Percentiles rank a stretch among this genome's conserved stretches.
Conservation (phyloP, 2,888 invertebrate genomes). For the Drosophila robusta region DNA sequence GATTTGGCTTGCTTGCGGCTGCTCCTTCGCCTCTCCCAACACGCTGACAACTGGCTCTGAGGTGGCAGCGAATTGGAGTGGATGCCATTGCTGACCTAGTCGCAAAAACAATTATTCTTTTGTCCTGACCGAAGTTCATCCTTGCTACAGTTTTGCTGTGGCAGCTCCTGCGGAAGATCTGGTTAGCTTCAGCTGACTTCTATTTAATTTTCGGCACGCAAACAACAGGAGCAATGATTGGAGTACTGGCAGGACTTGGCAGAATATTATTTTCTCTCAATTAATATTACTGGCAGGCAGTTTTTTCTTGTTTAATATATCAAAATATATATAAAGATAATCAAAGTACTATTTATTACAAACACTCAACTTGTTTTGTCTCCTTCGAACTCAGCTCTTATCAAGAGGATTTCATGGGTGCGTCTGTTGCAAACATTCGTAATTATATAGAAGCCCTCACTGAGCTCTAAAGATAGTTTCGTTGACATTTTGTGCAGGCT, state of each 20-base stretch:
- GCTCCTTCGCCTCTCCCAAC: neutral
- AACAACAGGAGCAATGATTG: neutral
- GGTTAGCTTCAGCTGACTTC: neutral
- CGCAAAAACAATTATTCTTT: conserved; percentile 50
- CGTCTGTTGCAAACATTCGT: conserved; percentile 16
- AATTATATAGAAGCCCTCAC: conserved; percentile 46
- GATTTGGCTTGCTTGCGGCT: conserved; percentile 24
- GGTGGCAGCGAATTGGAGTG: conserved; percentile 23
- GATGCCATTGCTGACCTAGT: conserved; percentile 25
- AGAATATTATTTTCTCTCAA: neutral
- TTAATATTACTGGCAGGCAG: neutral
- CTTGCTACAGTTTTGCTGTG: conserved; percentile 9
- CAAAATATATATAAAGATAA: too few species aligned
- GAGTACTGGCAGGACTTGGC: neutral
- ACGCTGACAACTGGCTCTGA: conserved; percentile 32
- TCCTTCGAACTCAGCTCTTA: neutral
- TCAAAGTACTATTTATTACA: too few species aligned
- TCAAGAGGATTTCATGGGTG: neutral
- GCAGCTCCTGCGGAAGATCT: conserved; percentile 8
- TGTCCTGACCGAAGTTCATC: conserved; percentile 18
- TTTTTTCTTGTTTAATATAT: neutral
- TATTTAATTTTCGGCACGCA: conserved; percentile 15
- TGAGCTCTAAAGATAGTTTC: conserved; percentile 29
- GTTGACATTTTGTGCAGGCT: conserved; percentile 40
- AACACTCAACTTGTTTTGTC: neutral